Conservation (phyloP, 1,140 invertebrate species). For the Paralvinella palmiformis region DNA sequence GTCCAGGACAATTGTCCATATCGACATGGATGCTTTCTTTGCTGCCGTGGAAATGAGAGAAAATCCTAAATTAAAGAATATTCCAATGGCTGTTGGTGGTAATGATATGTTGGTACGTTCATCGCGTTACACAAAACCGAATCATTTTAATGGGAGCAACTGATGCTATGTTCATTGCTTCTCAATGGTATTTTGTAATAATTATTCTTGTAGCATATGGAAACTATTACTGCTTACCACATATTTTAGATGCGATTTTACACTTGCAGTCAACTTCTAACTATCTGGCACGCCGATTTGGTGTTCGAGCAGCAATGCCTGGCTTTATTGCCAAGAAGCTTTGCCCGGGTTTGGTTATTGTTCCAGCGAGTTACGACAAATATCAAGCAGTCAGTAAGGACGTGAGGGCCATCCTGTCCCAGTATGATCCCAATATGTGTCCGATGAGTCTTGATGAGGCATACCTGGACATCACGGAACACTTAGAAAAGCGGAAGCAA, state of each 20-base stretch:
- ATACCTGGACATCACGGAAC: constrained; percentile 60
- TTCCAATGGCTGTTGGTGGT: constrained; percentile 64
- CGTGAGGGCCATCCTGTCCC: constrained; percentile 50
- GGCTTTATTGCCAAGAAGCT: constrained; percentile 64
- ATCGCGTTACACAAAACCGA: too few species aligned
- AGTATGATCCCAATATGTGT: constrained; percentile 58
- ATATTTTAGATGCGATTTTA: too few species aligned
- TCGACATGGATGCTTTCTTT: constrained; percentile 66
- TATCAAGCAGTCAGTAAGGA: constrained; percentile 55
- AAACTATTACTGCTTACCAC: too few species aligned
- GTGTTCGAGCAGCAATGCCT: constrained; percentile 66
- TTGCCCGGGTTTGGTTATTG: constrained; percentile 59
- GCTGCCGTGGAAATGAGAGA: constrained; percentile 64
- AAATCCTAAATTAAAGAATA: constrained; percentile 54
- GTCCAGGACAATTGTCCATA: constrained; percentile 56
- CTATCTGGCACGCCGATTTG: constrained; percentile 60
- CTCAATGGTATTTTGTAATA: too few species aligned
- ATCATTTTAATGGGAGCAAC: too few species aligned
- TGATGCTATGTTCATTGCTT: too few species aligned
- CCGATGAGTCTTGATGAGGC: constrained; percentile 63
- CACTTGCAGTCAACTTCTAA: constrained; percentile 59
- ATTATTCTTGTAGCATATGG: too few species aligned
- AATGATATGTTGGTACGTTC: constrained; percentile 56
- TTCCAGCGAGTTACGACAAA: constrained; percentile 57
- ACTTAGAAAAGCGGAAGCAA: constrained; percentile 41